Evolutionary conservation across 1,140 invertebrate species (phyloP).

Genomic region (Polyergus mexicanus): DNA sequence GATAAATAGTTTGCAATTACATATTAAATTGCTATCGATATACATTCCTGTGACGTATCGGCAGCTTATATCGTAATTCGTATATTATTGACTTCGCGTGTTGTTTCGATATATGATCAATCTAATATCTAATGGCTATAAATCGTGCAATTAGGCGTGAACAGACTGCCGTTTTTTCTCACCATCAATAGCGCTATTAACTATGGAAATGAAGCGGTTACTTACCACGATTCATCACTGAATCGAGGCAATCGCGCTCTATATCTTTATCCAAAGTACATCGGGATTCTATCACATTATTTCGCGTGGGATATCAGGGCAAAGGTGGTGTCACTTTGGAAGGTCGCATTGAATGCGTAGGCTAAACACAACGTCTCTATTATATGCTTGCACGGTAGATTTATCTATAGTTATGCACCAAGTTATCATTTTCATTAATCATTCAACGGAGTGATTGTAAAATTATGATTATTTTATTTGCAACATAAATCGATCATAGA

Average conservation of each 20-base stretch:
- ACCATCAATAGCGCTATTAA: neutral
- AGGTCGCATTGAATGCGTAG: conserved; percentile 75
- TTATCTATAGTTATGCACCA: conserved; percentile 72
- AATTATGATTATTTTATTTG: neutral
- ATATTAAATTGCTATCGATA: conserved; percentile 18
- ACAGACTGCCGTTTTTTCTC: conserved; percentile 11
- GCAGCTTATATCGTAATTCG: neutral
- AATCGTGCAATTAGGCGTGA: conserved; percentile 62
- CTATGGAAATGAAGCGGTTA: conserved; percentile 60
- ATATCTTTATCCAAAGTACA: conserved; percentile 38
- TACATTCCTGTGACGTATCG: neutral
- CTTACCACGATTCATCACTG: conserved; percentile 35
- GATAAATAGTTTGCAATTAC: neutral
- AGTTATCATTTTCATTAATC: conserved; percentile 80
- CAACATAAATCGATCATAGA: neutral
- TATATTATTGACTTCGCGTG: conserved; percentile 25
- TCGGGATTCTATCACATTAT: conserved; percentile 40
- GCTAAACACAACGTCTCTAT: conserved; percentile 71
- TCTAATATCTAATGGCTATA: neutral
- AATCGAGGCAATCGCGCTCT: conserved; percentile 46
- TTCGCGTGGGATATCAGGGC: conserved; percentile 63
- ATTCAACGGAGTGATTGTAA: conserved; percentile 69
- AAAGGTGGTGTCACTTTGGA: conserved; percentile 75
- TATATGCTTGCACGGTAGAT: conserved; percentile 79
- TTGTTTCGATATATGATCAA: neutral